Evolutionary conservation across 2,888 invertebrate genomes (phyloP).

Genomic region (Ptychoptera contaminata): DNA sequence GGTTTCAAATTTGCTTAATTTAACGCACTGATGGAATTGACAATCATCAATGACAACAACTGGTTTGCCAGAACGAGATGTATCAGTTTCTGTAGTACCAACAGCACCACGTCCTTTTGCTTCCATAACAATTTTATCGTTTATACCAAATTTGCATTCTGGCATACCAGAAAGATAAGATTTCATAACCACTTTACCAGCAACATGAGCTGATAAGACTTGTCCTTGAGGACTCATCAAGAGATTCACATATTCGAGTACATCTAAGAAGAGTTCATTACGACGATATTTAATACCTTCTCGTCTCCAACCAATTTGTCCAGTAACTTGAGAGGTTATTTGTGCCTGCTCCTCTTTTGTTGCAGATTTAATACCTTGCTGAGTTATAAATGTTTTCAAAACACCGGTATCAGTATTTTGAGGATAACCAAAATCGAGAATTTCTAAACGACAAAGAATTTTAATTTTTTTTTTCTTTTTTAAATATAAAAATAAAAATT

Average conservation of each 20-base stretch:
- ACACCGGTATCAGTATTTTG: slow-evolving; percentile 99
- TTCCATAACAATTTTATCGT: slow-evolving; percentile 99
- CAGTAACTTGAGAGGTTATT: slow-evolving; percentile 94
- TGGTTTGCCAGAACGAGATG: slow-evolving; percentile 85
- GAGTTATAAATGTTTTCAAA: slow-evolving; percentile 97
- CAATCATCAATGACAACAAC: slow-evolving; percentile 99
- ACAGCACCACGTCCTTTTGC: slow-evolving; percentile 66
- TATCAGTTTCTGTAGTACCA: slow-evolving; percentile 57
- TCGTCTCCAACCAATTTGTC: slow-evolving; percentile 97
- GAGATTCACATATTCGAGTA: slow-evolving; percentile 95
- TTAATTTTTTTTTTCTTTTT: too few relatives aligned
- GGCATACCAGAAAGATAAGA: slow-evolving; percentile 99
- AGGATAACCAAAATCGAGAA: slow-evolving; percentile 98
- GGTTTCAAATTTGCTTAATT: slow-evolving; percentile 98
- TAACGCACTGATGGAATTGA: slow-evolving; percentile 99
- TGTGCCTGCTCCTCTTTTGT: slow-evolving; percentile 99
- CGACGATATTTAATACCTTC: slow-evolving; percentile 98
- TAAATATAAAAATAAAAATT: slow-evolving; percentile 16
- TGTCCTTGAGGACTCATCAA: slow-evolving; percentile 99
- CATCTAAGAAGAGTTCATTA: slow-evolving; percentile 96
- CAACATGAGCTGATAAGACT: slow-evolving; percentile 96
- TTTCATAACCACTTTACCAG: slow-evolving; percentile 99
- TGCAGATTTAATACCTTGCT: slow-evolving; percentile 96
- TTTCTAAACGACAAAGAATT: slow-evolving; percentile 47
- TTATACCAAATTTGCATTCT: slow-evolving; percentile 99